Percentiles rank a stretch among this genome's conserved stretches.
Conservation (phyloP, 2,888 invertebrate genomes). For the Globia sparganii region DNA sequence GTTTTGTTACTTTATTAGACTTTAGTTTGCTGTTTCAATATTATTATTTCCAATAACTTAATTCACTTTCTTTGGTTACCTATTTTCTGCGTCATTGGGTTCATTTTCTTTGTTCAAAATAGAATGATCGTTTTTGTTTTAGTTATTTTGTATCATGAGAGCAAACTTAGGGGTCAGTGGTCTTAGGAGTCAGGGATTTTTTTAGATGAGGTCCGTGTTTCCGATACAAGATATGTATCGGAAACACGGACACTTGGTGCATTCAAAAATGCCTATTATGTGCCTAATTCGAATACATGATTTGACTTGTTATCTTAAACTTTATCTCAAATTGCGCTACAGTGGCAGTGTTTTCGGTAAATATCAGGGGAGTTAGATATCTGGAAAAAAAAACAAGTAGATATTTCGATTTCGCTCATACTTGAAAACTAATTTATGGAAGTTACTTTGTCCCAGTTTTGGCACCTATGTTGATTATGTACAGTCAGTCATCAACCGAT, state of each 20-base stretch:
- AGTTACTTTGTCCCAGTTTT: background rate
- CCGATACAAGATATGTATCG: too few relatives aligned
- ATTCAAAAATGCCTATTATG: background rate
- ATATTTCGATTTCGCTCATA: background rate
- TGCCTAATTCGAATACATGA: background rate
- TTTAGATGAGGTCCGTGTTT: background rate
- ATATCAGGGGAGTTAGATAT: background rate
- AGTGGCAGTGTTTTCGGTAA: background rate
- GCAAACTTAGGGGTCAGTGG: background rate
- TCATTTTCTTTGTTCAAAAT: background rate
- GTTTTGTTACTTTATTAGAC: constrained; percentile 52
- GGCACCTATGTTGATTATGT: background rate
- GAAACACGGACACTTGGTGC: too few relatives aligned
- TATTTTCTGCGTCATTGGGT: constrained; percentile 11
- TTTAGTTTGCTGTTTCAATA: constrained; percentile 42
- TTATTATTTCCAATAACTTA: constrained; percentile 49
- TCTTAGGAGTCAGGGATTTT: too few relatives aligned
- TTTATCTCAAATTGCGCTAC: background rate
- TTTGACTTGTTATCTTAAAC: too few relatives aligned
- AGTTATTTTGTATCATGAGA: background rate
- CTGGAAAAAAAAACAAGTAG: background rate
- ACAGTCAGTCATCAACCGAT: too few relatives aligned
- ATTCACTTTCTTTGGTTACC: constrained; percentile 45
- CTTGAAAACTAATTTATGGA: too few relatives aligned
- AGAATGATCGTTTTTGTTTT: background rate